A percentile compares a stretch with the other conserved stretches of the same genome.
Conservation (phyloP, 2,888 invertebrate genomes). For the Linyphia triangularis region DNA sequence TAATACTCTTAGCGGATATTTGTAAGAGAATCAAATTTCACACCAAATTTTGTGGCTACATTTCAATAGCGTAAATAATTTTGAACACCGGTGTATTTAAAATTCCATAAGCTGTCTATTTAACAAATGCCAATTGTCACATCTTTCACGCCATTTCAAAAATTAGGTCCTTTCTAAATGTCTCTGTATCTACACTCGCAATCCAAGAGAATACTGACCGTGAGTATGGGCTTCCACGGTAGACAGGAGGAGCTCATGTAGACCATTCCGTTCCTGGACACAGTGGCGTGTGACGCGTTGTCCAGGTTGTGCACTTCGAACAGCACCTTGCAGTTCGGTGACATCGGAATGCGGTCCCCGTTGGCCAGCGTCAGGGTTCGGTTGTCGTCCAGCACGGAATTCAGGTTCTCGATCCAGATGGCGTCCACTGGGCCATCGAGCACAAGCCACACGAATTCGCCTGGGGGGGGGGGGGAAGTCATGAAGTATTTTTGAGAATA, state of each 20-base stretch:
- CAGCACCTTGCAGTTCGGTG: slow-evolving; percentile 95
- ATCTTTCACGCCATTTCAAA: no score
- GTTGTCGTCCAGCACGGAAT: slow-evolving; percentile 97
- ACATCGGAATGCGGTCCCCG: slow-evolving; percentile 96
- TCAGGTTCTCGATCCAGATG: slow-evolving; percentile 98
- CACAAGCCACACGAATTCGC: slow-evolving; percentile 95
- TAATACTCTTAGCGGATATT: no score
- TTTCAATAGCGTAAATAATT: no score
- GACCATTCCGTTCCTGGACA: slow-evolving; percentile 94
- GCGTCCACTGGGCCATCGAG: slow-evolving; percentile 98
- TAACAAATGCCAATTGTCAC: no score
- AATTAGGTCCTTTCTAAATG: no score
- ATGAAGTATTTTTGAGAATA: no score
- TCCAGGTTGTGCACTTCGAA: slow-evolving; percentile 99
- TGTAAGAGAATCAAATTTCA: no score
- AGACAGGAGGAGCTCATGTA: slow-evolving; percentile 98
- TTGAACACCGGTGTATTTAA: no score
- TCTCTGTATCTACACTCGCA: no score
- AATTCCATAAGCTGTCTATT: no score
- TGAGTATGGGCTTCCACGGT: slow-evolving; percentile 94
- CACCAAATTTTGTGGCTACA: no score
- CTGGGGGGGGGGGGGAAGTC: slow-evolving; percentile 80
- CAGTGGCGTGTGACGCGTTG: slow-evolving; percentile 98
- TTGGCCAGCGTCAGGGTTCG: slow-evolving; percentile 96
- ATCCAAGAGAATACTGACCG: slow-evolving; percentile 22